These are phyloP conservation scores for Suricata suricatta DNA, from an alignment of 2,113 vertebrate genomes.

Conservation along the genomic window DNA sequence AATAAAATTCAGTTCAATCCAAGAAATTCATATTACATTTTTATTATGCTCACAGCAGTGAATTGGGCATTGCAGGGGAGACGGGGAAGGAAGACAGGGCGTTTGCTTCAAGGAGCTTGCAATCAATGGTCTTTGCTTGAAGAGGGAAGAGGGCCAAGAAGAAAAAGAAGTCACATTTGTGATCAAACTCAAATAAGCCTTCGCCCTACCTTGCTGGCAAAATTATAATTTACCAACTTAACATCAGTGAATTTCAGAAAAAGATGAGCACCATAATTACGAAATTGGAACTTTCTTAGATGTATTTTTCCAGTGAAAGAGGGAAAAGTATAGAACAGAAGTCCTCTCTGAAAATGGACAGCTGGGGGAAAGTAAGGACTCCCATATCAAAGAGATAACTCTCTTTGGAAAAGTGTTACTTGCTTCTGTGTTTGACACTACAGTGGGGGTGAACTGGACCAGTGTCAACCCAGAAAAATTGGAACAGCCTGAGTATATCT, in stretches of 20 bases:
- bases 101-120: neutral
- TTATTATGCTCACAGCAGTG: neutral
- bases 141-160: neutral
- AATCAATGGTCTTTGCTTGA: neutral
- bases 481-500: constrained; percentile 55
- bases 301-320: neutral
- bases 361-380: neutral
- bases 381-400: neutral
- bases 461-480: constrained; percentile 62
- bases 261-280: neutral
- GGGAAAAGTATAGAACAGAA: neutral
- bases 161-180: neutral
- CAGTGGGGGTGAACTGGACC: constrained; percentile 26
- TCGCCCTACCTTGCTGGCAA: neutral
- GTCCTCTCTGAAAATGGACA: neutral
- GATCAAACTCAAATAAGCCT: neutral
- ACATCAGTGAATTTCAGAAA: neutral
- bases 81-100: neutral
- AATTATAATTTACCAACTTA: neutral
- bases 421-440: constrained; percentile 25
- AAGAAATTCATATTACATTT: neutral
- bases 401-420: neutral
- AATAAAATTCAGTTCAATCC: neutral
- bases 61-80: neutral
- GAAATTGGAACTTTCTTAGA: neutral